A percentile compares a stretch with the other conserved stretches of the same genome.
Evolutionary conservation across 2,888 invertebrate species (phyloP).

Genomic region (Sminthurides aquaticus): DNA sequence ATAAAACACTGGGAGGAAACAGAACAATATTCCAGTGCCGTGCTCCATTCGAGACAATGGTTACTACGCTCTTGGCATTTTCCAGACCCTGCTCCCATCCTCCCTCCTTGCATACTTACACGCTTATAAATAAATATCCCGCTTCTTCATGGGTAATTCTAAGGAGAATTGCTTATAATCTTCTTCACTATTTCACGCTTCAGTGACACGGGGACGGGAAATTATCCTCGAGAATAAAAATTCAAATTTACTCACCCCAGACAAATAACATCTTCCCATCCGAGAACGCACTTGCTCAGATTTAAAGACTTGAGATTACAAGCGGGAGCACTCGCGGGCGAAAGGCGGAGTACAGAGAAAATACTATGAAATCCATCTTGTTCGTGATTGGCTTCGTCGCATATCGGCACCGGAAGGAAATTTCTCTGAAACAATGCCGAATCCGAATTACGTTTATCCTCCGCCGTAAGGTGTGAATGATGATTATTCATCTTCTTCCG

Average conservation of each 20-base stretch:
- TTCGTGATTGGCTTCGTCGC: constrained; percentile 47
- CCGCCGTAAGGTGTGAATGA: constrained; percentile 48
- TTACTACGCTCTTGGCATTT: too few species aligned
- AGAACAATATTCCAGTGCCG: too few species aligned
- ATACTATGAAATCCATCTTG: constrained; percentile 49
- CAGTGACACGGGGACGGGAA: not conserved
- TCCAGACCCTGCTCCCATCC: too few species aligned
- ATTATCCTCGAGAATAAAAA: not conserved
- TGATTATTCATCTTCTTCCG: constrained; percentile 44
- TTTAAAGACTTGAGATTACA: constrained; percentile 53
- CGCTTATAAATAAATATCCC: too few species aligned
- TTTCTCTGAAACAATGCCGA: constrained; percentile 52
- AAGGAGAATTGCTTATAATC: too few species aligned
- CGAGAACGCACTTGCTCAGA: constrained; percentile 54
- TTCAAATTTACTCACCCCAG: constrained; percentile 46
- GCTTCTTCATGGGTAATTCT: too few species aligned
- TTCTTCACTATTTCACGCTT: constrained; percentile 3
- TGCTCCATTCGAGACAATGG: too few species aligned
- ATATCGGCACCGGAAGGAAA: constrained; percentile 53
- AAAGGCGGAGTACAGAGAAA: constrained; percentile 50
- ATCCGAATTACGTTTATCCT: constrained; percentile 53
- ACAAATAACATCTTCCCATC: constrained; percentile 53
- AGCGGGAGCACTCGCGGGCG: constrained; percentile 43
- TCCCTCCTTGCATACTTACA: too few species aligned
- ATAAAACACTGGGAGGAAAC: too few species aligned